These are phyloP conservation scores for Caenorhabditis macrosperma DNA, from an alignment of 2,888 invertebrate genomes.

Conservation along the genomic window DNA sequence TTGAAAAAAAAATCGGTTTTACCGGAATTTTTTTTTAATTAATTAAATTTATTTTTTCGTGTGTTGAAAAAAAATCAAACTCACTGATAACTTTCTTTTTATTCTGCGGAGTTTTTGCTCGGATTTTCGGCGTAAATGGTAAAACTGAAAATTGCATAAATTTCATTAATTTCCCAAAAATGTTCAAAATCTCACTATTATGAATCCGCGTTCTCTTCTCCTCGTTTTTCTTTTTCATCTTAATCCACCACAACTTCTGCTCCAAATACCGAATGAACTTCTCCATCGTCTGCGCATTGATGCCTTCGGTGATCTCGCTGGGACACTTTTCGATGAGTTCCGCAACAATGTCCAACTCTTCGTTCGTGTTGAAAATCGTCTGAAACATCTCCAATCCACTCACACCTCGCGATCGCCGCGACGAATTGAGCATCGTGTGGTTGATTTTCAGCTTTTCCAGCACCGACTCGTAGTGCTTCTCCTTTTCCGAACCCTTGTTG, in stretches of 20 bases:
- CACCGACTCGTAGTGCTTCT: background rate
- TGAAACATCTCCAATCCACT: background rate
- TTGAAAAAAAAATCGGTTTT: no score
- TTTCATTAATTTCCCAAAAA: no score
- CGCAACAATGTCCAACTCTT: background rate
- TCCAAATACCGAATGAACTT: background rate
- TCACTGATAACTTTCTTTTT: no score
- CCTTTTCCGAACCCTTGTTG: background rate
- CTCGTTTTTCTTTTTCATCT: background rate
- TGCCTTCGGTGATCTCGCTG: background rate
- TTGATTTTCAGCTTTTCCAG: background rate
- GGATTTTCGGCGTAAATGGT: no score
- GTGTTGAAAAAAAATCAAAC: no score
- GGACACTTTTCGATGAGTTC: background rate
- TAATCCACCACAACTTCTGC: background rate
- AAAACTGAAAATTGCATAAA: no score
- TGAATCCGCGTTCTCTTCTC: background rate
- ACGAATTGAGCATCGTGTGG: background rate
- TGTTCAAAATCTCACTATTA: no score
- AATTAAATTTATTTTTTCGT: no score
- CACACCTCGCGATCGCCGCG: background rate
- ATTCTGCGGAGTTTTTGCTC: no score
- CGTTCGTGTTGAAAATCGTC: background rate
- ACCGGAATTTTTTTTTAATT: no score
- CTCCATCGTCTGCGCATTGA: background rate